Evolutionary conservation across 2,113 vertebrate species (phyloP).

Genomic region (Catagonus wagneri): DNA sequence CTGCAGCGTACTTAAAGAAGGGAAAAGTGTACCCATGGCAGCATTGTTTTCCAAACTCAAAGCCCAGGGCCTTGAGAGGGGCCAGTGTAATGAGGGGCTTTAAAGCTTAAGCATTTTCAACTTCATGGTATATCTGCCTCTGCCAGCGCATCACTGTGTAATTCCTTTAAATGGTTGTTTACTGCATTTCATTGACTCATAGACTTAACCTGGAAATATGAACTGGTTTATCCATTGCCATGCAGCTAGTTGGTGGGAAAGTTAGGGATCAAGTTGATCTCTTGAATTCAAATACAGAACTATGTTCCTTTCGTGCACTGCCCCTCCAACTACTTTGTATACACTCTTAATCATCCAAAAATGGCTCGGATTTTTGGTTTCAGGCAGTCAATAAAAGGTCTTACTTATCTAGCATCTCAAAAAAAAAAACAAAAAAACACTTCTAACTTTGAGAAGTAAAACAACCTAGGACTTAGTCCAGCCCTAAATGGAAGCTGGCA

Average conservation of each 20-base stretch:
- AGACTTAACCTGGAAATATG: neutral
- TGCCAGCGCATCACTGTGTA: neutral
- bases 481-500: neutral
- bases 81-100: neutral
- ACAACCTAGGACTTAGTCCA: conserved; percentile 13
- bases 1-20: neutral
- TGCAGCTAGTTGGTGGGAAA: neutral
- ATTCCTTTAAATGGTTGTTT: neutral
- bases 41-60: neutral
- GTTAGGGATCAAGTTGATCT: neutral
- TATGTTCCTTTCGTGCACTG: neutral
- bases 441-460: conserved; percentile 54
- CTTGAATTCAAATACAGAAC: neutral
- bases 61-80: neutral
- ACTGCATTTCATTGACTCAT: neutral
- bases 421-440: conserved; percentile 51
- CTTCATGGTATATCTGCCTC: neutral
- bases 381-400: neutral
- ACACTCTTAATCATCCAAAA: neutral
- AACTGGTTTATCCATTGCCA: neutral
- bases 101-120: neutral
- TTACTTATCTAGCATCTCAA: conserved; percentile 3
- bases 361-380: neutral
- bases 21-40: neutral
- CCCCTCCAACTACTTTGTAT: neutral